A percentile compares a stretch with the other conserved stretches of the same genome.
phyloP scores from a whole-genome alignment of 2,888 invertebrate species.

The Theodoxus fluviatilis region DNA sequence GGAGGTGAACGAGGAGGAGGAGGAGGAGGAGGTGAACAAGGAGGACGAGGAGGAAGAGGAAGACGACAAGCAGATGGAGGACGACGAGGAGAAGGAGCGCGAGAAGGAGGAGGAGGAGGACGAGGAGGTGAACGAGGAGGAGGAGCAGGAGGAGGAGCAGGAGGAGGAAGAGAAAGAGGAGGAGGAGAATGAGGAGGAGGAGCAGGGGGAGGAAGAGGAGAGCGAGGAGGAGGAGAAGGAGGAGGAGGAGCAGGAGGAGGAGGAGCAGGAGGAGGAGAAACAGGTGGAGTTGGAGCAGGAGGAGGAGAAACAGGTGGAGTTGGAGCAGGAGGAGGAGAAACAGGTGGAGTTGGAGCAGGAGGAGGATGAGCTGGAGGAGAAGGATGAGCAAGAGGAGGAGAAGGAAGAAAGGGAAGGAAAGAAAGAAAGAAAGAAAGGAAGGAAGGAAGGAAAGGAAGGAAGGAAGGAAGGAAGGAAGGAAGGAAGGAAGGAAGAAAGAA shows the following conservation, averaged over 20 bases:
- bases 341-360: neutral
- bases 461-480: neutral
- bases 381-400: neutral
- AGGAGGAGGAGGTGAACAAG: neutral
- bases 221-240: too few relatives aligned
- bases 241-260: neutral
- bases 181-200: too few relatives aligned
- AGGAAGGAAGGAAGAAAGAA: neutral
- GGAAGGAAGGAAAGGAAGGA: neutral
- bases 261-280: neutral
- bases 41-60: neutral
- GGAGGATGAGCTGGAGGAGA: conserved; percentile 1
- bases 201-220: too few relatives aligned
- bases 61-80: too few relatives aligned
- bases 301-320: neutral
- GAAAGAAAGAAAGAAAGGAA: neutral
- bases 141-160: too few relatives aligned
- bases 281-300: neutral
- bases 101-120: too few relatives aligned
- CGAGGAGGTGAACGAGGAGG: too few relatives aligned
- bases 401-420: neutral
- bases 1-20: too few relatives aligned
- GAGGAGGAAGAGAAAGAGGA: too few relatives aligned
- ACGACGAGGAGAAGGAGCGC: too few relatives aligned
- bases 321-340: neutral